These are phyloP conservation scores for Cerastis rubricosa DNA, from an alignment of 2,888 invertebrate species.

Conservation along the genomic window DNA sequence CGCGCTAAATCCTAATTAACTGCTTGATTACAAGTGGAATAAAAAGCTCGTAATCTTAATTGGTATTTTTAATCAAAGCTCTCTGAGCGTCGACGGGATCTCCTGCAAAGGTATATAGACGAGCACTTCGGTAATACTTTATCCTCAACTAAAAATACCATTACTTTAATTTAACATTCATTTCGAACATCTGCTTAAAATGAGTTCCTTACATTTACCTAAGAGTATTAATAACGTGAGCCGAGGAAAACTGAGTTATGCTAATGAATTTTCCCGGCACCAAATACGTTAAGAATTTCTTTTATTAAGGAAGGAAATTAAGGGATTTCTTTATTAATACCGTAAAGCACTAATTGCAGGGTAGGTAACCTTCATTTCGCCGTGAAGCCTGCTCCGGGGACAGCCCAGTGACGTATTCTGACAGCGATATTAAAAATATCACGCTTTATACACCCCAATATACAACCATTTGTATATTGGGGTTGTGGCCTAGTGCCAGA, in stretches of 20 bases:
- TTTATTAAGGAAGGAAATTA: conserved; percentile 79
- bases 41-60: conserved; percentile 88
- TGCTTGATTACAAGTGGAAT: conserved; percentile 86
- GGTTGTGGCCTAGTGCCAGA: conserved; percentile 28
- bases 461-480: conserved; percentile 11
- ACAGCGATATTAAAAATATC: conserved; percentile 26
- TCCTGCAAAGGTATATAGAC: conserved; percentile 64
- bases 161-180: conserved; percentile 48
- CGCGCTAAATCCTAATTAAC: conserved; percentile 87
- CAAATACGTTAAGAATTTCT: conserved; percentile 74
- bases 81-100: conserved; percentile 67
- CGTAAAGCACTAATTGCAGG: conserved; percentile 81
- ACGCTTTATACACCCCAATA: too few relatives aligned
- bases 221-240: conserved; percentile 62
- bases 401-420: conserved; percentile 71
- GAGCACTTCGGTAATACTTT: conserved; percentile 60
- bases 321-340: conserved; percentile 84
- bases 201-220: conserved; percentile 47
- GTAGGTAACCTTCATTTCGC: conserved; percentile 79
- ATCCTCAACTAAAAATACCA: conserved; percentile 59
- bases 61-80: conserved; percentile 87
- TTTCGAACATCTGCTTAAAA: conserved; percentile 46
- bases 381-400: conserved; percentile 74
- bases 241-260: conserved; percentile 64
- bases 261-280: conserved; percentile 66